Evolutionary conservation across 1,140 invertebrate genomes (phyloP), one percentile per base, ranked within the genome.

Genomic region (Drosophila virilis): DNA sequence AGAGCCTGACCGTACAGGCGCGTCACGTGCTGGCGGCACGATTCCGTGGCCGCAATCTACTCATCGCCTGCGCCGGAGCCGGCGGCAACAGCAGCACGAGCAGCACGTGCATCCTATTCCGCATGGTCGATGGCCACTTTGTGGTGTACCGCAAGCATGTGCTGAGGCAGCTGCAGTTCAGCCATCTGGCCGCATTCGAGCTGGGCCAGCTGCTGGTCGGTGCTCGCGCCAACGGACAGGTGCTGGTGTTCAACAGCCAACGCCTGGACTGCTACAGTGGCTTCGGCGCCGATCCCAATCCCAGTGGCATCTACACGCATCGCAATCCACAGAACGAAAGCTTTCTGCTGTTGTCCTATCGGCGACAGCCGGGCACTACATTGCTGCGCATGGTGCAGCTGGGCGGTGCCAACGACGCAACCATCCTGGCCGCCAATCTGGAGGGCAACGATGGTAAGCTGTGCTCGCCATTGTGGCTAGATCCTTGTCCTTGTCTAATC

Each of bases 261-360:
- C 83, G 82, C 9, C 50, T 92, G 58, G 84, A 92, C 52, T 92
- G 91, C 51, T 91, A 84, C 46, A 89, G 71, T 9, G 89, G 84
- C 15, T 92, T 81, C 8, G 43, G 37, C 0, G 73, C 45, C 0
- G 57, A 78, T 12, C n/a, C 46, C 17, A 42, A 75, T 8, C 74
- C 89, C 7, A 73, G 55, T n/a, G 64, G 57, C 0, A 7, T 92
- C 13, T 33, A 79, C 2, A 74, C 48, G 4, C 81, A 90, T 43
- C 60, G 42, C 17, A 91, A 91, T 40, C 7, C 37, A 0, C 70
- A 32, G 10, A 89, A 90, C 12, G 90, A 91, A 28, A 83, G 60
- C 10, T 91, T 79, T 28, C 8, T 92, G 9, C 0, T 92, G 46
- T 38, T 91, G 7, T 45, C 61, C 28, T 84, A 91, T 15, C 62